Evolutionary conservation across 2,888 invertebrate species (phyloP).

Genomic region (Chorisops tibialis): DNA sequence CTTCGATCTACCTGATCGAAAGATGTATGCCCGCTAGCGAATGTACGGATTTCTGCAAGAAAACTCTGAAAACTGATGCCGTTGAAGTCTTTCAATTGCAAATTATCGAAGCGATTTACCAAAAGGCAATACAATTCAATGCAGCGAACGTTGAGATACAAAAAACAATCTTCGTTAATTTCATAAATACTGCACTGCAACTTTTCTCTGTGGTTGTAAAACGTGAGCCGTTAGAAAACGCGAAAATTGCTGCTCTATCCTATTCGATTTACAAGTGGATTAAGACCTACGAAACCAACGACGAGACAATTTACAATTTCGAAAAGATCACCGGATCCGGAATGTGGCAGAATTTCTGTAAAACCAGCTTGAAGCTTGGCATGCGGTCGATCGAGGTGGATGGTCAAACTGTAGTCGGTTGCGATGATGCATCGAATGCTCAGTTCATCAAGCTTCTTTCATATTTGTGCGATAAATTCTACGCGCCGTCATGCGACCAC

Average conservation of each 20-base stretch:
- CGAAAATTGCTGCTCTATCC: slow-evolving; percentile 48
- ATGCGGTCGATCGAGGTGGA: slow-evolving; percentile 52
- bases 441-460: slow-evolving; percentile 58
- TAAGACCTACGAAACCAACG: slow-evolving; percentile 23
- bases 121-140: slow-evolving; percentile 52
- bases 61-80: slow-evolving; percentile 63
- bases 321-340: slow-evolving; percentile 48
- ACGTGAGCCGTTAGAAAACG: slow-evolving; percentile 45
- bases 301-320: slow-evolving; percentile 36
- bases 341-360: slow-evolving; percentile 61
- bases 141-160: slow-evolving; percentile 42
- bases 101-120: slow-evolving; percentile 57
- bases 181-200: slow-evolving; percentile 56
- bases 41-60: slow-evolving; percentile 57
- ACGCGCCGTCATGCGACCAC: slow-evolving; percentile 54
- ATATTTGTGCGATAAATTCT: slow-evolving; percentile 58
- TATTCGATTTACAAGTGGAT: slow-evolving; percentile 48
- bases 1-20: slow-evolving; percentile 60
- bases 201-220: slow-evolving; percentile 55
- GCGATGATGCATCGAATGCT: slow-evolving; percentile 48
- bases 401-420: slow-evolving; percentile 47
- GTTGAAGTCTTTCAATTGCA: slow-evolving; percentile 59
- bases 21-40: slow-evolving; percentile 59
- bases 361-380: slow-evolving; percentile 64
- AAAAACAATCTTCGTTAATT: slow-evolving; percentile 55